These are phyloP conservation scores for Drosophila melanosoma DNA, from an alignment of 2,888 invertebrate species.

Conservation along the genomic window DNA sequence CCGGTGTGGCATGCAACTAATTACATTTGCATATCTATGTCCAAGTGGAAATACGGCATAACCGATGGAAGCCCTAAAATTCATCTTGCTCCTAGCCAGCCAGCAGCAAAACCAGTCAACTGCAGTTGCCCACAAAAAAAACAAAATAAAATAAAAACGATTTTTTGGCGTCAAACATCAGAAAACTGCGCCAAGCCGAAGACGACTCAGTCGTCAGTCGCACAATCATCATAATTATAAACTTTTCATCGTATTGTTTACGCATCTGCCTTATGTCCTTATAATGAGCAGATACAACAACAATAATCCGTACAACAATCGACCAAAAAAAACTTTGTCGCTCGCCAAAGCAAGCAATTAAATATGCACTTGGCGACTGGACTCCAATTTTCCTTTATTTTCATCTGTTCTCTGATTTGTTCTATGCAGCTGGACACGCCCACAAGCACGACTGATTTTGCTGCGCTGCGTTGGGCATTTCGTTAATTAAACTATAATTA, in stretches of 20 bases:
- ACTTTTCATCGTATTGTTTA: slow-evolving; percentile 66
- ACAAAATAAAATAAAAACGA: slow-evolving; percentile 18
- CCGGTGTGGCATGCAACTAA: slow-evolving; percentile 81
- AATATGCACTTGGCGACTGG: slow-evolving; percentile 65
- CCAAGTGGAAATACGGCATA: slow-evolving; percentile 56
- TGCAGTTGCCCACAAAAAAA: slow-evolving; percentile 27
- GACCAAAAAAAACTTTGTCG: slow-evolving; percentile 58
- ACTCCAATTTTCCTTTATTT: background rate
- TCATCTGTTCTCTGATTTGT: background rate
- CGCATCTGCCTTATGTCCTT: slow-evolving; percentile 60
- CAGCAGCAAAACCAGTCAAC: slow-evolving; percentile 9
- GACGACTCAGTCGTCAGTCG: slow-evolving; percentile 18
- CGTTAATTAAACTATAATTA: slow-evolving; percentile 78
- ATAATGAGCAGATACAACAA: slow-evolving; percentile 43
- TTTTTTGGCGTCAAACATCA: slow-evolving; percentile 40
- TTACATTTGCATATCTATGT: slow-evolving; percentile 84
- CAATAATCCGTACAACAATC: slow-evolving; percentile 7
- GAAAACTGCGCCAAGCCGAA: slow-evolving; percentile 41
- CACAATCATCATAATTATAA: slow-evolving; percentile 83
- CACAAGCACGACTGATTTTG: slow-evolving; percentile 69
- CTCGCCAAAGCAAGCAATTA: slow-evolving; percentile 62
- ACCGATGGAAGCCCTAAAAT: slow-evolving; percentile 11
- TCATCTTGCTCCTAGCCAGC: slow-evolving; percentile 29
- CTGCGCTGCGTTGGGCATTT: slow-evolving; percentile 56
- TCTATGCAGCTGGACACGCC: slow-evolving; percentile 53